These are phyloP conservation scores for Drosophila pandora DNA, from an alignment of 1,140 invertebrate genomes.

Conservation along the genomic window DNA sequence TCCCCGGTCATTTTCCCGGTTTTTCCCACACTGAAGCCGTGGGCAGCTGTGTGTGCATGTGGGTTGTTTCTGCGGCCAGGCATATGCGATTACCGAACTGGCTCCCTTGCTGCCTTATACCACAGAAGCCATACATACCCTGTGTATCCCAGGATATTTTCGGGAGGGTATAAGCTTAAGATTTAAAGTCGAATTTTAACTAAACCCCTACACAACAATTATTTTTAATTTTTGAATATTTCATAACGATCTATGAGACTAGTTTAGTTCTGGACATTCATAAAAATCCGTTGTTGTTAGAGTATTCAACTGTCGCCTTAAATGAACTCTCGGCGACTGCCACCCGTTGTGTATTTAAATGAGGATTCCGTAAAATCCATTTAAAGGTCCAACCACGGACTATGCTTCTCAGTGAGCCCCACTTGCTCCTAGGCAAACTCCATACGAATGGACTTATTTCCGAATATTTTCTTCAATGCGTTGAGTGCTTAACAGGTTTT, in stretches of 20 bases:
- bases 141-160: constrained; percentile 11
- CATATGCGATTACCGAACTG: constrained; percentile 71
- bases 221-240: neutral
- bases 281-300: constrained; percentile 2
- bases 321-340: neutral
- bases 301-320: constrained; percentile 17
- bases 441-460: constrained; percentile 69
- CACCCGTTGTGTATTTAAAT: constrained; percentile 71
- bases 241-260: neutral
- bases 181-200: neutral
- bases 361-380: constrained; percentile 69
- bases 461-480: constrained; percentile 60
- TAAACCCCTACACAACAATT: neutral
- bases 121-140: constrained; percentile 41
- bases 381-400: constrained; percentile 57
- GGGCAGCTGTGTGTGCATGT: constrained; percentile 41
- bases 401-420: neutral
- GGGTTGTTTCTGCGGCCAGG: constrained; percentile 64
- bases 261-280: neutral
- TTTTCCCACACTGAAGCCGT: constrained; percentile 28
- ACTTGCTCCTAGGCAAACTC: constrained; percentile 25
- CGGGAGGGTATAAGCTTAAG: neutral
- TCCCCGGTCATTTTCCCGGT: constrained; percentile 1
- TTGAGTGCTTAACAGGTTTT: constrained; percentile 64
- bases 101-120: constrained; percentile 34